Evolutionary conservation across 2,888 invertebrate genomes (phyloP).

Genomic region (Campopleginae sp.): DNA sequence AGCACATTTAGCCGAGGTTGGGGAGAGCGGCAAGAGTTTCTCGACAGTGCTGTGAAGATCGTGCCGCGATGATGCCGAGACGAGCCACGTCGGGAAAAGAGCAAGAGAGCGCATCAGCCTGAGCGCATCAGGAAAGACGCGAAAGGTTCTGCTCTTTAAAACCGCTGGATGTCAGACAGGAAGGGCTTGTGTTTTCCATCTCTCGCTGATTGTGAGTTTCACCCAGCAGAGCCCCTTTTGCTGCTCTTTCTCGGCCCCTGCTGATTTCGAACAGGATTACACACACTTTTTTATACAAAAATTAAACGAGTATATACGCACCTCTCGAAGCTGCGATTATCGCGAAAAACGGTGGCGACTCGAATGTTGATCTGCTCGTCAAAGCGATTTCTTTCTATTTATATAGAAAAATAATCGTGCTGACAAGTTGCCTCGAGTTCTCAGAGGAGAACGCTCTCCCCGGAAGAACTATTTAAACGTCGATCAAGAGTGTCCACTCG

Average conservation of each 20-base stretch:
- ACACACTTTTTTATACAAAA: background rate
- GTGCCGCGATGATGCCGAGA: conserved; percentile 77
- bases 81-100: conserved; percentile 50
- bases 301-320: background rate
- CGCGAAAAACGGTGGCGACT: background rate
- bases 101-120: conserved; percentile 43
- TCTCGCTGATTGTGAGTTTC: conserved; percentile 35
- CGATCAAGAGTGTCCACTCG: background rate
- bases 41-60: conserved; percentile 73
- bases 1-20: conserved; percentile 43
- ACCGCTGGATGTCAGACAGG: conserved; percentile 28
- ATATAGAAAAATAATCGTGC: too few species aligned
- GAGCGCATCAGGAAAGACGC: conserved; percentile 41
- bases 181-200: conserved; percentile 48
- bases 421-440: background rate
- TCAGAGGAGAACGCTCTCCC: background rate
- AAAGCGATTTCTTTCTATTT: background rate
- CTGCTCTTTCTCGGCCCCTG: background rate
- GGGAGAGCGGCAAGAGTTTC: conserved; percentile 49
- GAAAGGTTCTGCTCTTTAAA: conserved; percentile 32
- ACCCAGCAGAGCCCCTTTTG: conserved; percentile 1
- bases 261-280: conserved; percentile 2
- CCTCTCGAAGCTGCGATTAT: background rate
- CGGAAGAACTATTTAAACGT: background rate
- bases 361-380: background rate